A percentile compares a stretch with the other conserved stretches of the same genome.
Evolutionary conservation across 1,140 invertebrate genomes (phyloP).

Genomic region (Caenorhabditis remanei): DNA sequence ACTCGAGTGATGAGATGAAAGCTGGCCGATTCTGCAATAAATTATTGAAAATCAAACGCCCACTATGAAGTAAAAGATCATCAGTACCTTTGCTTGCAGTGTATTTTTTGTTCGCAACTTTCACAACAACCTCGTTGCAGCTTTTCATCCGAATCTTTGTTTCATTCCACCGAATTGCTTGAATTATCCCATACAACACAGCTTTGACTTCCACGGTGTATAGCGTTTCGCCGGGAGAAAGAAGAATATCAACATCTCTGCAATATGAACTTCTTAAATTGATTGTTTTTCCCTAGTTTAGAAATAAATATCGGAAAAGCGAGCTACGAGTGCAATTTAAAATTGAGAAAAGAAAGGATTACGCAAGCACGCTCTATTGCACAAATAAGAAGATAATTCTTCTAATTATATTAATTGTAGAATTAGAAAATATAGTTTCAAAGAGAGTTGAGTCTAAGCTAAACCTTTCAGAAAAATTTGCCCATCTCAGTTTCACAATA

Average conservation of each 20-base stretch:
- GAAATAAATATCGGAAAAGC: too few species aligned
- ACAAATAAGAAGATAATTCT: too few species aligned
- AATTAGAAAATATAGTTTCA: too few species aligned
- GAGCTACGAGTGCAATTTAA: too few species aligned
- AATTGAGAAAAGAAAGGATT: not conserved
- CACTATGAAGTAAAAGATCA: not conserved
- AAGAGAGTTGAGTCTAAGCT: too few species aligned
- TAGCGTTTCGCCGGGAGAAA: not conserved
- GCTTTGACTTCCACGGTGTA: constrained; percentile 45
- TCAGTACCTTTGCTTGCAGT: constrained; percentile 3
- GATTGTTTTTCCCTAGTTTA: not conserved
- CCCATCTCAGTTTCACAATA: constrained; percentile 29
- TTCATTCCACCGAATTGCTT: constrained; percentile 7
- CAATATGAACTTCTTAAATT: not conserved
- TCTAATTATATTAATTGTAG: too few species aligned
- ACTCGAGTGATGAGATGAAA: not conserved
- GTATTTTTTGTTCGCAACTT: not conserved
- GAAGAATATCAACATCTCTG: constrained; percentile 28
- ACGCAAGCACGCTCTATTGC: too few species aligned
- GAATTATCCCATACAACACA: constrained; percentile 41
- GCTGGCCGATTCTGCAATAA: not conserved
- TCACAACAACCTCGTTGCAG: constrained; percentile 32
- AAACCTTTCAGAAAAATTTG: not conserved
- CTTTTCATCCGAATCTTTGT: constrained; percentile 27
- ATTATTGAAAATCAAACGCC: too few species aligned